Conservation (phyloP, 2,113 vertebrate genomes). For the Micromys minutus region DNA sequence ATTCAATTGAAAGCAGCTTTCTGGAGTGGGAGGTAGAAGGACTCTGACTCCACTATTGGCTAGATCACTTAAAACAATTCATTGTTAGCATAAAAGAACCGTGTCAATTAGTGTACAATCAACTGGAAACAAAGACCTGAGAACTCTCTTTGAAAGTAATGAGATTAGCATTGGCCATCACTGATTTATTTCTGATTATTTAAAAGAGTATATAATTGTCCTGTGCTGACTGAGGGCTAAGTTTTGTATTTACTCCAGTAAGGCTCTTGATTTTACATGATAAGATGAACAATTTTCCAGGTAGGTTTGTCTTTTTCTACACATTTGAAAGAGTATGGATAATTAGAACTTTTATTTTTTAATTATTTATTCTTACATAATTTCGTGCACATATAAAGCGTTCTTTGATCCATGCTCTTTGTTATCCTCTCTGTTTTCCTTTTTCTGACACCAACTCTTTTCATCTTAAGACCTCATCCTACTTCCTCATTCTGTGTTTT, state of each 20-base stretch:
- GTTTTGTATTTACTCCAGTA: neutral
- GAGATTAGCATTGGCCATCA: slow-evolving; percentile 29
- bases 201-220: slow-evolving; percentile 36
- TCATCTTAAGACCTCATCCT: neutral
- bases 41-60: slow-evolving; percentile 47
- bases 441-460: no score
- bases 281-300: neutral
- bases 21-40: neutral
- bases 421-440: neutral
- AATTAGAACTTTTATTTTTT: neutral
- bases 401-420: no score
- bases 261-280: neutral
- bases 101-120: slow-evolving; percentile 63
- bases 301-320: neutral
- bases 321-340: neutral
- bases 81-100: slow-evolving; percentile 49
- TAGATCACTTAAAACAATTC: slow-evolving; percentile 64
- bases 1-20: slow-evolving; percentile 62
- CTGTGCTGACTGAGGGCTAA: slow-evolving; percentile 30
- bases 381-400: neutral
- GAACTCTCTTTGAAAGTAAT: slow-evolving; percentile 63
- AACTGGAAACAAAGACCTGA: slow-evolving; percentile 64
- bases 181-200: slow-evolving; percentile 46
- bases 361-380: neutral
- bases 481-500: neutral